Evolutionary conservation across 2,113 vertebrate genomes (phyloP), one percentile per base, ranked within the genome.

Genomic region (Phaethon lepturus): DNA sequence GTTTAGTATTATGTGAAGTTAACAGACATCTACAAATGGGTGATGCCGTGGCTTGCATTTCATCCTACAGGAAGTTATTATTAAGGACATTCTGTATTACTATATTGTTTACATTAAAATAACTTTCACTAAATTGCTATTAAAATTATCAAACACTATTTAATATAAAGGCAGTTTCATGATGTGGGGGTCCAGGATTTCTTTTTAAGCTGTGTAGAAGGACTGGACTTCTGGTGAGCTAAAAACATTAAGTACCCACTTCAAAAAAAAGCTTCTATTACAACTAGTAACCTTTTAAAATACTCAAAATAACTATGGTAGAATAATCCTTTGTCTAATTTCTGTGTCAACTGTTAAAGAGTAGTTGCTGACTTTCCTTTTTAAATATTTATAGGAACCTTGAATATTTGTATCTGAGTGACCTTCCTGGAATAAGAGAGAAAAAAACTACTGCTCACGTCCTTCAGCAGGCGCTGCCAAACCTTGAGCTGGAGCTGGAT

Each of bases 371-470:
- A 73, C 58, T 88, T 88, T 59, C 93, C n/a, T 71, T 71, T 92
- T 52, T 73, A 33, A 96, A 58, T 75, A 33, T 96, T 96, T 96
- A 17, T 74, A 99, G 99, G 97, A 99, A 99, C 62, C 98, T 99
- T 96, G 97, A 99, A 91, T 98, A 98, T 95, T 98, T 99, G 96
- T 98, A 98, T 84, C 98, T 99, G 98, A 98, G 98, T 35, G 99
- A 99, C 91, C 99, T 99, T 56, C 99, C 99, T 24, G 99, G 98
- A 72, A 72, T 99, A 94, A 98, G 50, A 95, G 95, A 99, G 94
- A 99, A 97, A 95, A 97, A 99, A 76, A 97, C 22, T 5, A 99
- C 99, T 3, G 73, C 94, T 22, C 93, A 95, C 13, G n/a, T 98
- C 86, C 98, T 99, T 56, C 97, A 98, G 97, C 98, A 96, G n/a